phyloP scores from a whole-genome alignment of 1,140 invertebrate genomes.

The Uloborus diversus region DNA sequence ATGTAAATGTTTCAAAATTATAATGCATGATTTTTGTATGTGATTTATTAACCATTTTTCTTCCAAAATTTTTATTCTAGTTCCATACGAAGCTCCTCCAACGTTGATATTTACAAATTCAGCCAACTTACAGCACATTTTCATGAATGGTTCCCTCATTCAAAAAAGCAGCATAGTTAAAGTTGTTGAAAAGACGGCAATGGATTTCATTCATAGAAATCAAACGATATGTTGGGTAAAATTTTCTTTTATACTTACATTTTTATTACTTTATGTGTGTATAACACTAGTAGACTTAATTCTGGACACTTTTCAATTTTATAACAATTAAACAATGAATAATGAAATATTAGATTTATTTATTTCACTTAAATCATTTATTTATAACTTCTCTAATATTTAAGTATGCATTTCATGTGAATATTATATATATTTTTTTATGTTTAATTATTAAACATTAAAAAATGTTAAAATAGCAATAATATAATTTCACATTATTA shows the following conservation, averaged over 20 bases:
- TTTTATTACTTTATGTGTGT: not conserved
- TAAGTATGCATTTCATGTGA: too few species aligned
- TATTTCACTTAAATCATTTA: too few species aligned
- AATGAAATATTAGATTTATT: too few species aligned
- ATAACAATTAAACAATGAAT: too few species aligned
- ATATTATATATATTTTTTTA: too few species aligned
- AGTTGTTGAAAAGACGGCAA: conserved; percentile 58
- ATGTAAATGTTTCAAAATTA: too few species aligned
- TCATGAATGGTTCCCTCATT: conserved; percentile 68
- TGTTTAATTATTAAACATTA: too few species aligned
- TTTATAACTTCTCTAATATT: too few species aligned
- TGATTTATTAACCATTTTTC: too few species aligned
- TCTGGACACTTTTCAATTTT: not conserved
- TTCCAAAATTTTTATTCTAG: conserved; percentile 63
- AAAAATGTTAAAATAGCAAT: too few species aligned
- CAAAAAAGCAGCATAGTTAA: conserved; percentile 61
- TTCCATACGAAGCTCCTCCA: conserved; percentile 68
- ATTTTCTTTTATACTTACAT: conserved; percentile 5
- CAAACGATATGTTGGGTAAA: conserved; percentile 73
- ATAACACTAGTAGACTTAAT: not conserved
- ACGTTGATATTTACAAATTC: conserved; percentile 70
- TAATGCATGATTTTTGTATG: too few species aligned
- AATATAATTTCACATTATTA: too few species aligned
- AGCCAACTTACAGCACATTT: conserved; percentile 68
- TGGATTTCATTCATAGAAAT: conserved; percentile 69